These are phyloP conservation scores for Frieseomelitta varia DNA, from an alignment of 1,140 invertebrate genomes.

Conservation along the genomic window DNA sequence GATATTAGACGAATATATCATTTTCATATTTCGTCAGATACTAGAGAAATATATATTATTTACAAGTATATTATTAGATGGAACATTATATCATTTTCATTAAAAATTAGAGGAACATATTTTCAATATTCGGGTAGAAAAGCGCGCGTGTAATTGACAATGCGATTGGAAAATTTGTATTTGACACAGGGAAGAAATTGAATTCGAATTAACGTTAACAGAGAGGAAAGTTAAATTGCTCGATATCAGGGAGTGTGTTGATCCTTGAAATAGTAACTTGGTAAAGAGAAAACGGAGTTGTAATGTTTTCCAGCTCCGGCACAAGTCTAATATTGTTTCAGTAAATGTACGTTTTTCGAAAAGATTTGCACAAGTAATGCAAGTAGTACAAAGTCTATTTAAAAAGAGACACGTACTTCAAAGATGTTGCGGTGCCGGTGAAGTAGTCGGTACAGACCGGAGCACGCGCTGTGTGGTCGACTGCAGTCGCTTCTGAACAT, in stretches of 20 bases:
- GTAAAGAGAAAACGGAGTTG: not conserved
- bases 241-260: not conserved
- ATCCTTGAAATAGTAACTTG: not conserved
- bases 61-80: too few species aligned
- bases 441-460: conserved; percentile 86
- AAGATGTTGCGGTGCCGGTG: conserved; percentile 81
- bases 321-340: not conserved
- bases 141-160: too few species aligned
- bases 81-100: too few species aligned
- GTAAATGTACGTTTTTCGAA: not conserved
- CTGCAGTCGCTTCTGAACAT: conserved; percentile 83
- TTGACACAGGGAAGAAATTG: too few species aligned
- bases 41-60: too few species aligned
- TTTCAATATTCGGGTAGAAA: too few species aligned
- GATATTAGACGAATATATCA: too few species aligned
- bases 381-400: not conserved
- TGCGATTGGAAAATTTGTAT: too few species aligned
- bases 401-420: conserved; percentile 72
- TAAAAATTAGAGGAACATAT: too few species aligned
- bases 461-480: conserved; percentile 77
- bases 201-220: too few species aligned
- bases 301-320: not conserved
- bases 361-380: not conserved
- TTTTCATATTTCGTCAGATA: too few species aligned
- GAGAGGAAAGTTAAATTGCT: not conserved